Evolutionary conservation across 1,140 invertebrate genomes (phyloP).

Genomic region (Nephotettix cincticeps): DNA sequence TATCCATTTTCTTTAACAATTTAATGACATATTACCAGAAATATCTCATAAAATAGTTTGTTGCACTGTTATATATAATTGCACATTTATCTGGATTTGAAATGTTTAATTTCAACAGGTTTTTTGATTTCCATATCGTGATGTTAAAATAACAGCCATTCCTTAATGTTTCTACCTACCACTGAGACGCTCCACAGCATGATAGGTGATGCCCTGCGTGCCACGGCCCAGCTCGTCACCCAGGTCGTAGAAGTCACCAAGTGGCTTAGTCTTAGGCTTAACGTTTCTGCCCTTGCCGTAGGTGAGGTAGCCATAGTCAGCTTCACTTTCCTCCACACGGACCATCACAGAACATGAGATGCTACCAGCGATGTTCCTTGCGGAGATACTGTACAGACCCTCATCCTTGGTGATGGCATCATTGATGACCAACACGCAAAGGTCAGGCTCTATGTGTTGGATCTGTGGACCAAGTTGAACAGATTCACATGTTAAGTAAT

Average conservation of each 20-base stretch:
- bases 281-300: constrained; percentile 67
- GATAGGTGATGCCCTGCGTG: constrained; percentile 85
- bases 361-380: constrained; percentile 88
- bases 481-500: too few species aligned
- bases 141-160: too few species aligned
- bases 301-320: constrained; percentile 67
- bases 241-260: constrained; percentile 86
- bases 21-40: too few species aligned
- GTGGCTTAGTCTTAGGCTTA: constrained; percentile 62
- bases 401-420: constrained; percentile 87
- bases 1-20: too few species aligned
- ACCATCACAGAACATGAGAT: constrained; percentile 88
- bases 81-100: too few species aligned
- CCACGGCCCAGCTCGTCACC: constrained; percentile 93
- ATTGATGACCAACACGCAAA: constrained; percentile 76
- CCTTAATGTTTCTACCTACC: too few species aligned
- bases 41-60: too few species aligned
- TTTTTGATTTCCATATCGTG: too few species aligned
- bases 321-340: constrained; percentile 85
- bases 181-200: constrained; percentile 78
- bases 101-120: too few species aligned
- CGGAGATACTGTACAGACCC: constrained; percentile 91
- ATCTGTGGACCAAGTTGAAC: too few species aligned
- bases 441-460: constrained; percentile 79
- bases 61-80: too few species aligned